Conservation (phyloP, 2,113 vertebrate genomes). For the Sceloporus undulatus region DNA sequence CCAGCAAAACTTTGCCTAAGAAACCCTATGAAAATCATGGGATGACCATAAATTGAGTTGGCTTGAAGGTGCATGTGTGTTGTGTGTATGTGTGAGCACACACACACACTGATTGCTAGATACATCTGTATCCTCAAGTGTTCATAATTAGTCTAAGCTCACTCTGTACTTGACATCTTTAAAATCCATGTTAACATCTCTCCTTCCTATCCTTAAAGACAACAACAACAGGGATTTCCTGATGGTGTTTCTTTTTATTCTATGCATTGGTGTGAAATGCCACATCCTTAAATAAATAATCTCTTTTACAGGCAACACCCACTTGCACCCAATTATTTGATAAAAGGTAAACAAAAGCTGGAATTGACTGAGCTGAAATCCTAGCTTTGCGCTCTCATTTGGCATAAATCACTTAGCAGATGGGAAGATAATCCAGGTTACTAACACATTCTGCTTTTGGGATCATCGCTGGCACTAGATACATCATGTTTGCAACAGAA, state of each 20-base stretch:
- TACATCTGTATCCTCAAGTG: not conserved
- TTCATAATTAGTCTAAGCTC: not conserved
- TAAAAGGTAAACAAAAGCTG: conserved; percentile 14
- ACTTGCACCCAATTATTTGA: not conserved
- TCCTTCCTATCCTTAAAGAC: not conserved
- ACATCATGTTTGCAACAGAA: conserved; percentile 28
- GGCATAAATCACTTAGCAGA: conserved; percentile 39
- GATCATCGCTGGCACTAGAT: conserved; percentile 30
- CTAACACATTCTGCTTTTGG: conserved; percentile 32
- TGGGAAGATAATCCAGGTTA: conserved; percentile 35
- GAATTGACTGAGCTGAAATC: conserved; percentile 6
- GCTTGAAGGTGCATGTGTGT: too few relatives aligned
- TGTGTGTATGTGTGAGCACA: too few relatives aligned
- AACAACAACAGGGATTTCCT: not conserved
- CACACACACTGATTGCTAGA: too few relatives aligned
- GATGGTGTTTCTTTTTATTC: not conserved
- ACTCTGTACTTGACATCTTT: not conserved
- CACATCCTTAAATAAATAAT: not conserved
- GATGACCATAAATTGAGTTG: too few relatives aligned
- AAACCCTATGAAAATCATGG: too few relatives aligned
- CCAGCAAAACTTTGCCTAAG: too few relatives aligned
- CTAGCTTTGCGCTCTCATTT: conserved; percentile 3
- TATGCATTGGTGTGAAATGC: not conserved
- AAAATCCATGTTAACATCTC: conserved; percentile 1
- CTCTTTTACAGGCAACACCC: not conserved